Percentiles rank a stretch among this genome's conserved stretches.
phyloP scores from a whole-genome alignment of 2,113 vertebrate genomes.

The Chloropsis cyanopogon region DNA sequence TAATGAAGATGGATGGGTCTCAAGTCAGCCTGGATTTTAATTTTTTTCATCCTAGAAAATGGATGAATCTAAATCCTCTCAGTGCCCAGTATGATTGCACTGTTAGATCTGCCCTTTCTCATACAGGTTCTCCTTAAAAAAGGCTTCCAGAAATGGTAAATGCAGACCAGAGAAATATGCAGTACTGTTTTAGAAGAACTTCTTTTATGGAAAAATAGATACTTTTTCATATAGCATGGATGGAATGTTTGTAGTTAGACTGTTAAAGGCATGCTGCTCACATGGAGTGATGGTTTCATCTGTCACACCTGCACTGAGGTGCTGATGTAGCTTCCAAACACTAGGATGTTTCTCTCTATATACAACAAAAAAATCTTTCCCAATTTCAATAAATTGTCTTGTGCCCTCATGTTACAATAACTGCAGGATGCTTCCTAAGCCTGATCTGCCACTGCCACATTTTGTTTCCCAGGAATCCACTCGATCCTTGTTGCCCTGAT shows the following conservation, averaged over 20 bases:
- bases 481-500: constrained; percentile 93
- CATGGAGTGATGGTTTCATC: neutral
- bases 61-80: neutral
- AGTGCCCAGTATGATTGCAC: neutral
- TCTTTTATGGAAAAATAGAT: neutral
- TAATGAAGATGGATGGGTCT: neutral
- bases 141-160: neutral
- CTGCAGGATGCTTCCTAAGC: neutral
- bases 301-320: neutral
- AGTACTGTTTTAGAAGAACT: neutral
- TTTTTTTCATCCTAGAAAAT: neutral
- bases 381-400: fast-evolving
- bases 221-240: neutral
- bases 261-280: neutral
- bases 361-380: neutral
- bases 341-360: fast-evolving
- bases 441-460: fast-evolving
- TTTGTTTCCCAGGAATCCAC: constrained; percentile 79
- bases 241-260: neutral
- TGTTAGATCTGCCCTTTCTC: neutral
- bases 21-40: neutral
- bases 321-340: neutral
- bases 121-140: neutral
- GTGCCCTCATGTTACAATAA: neutral
- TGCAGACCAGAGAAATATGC: neutral